Conservation (phyloP, 1,140 invertebrate species). For the Druon quercuslanigerum region DNA sequence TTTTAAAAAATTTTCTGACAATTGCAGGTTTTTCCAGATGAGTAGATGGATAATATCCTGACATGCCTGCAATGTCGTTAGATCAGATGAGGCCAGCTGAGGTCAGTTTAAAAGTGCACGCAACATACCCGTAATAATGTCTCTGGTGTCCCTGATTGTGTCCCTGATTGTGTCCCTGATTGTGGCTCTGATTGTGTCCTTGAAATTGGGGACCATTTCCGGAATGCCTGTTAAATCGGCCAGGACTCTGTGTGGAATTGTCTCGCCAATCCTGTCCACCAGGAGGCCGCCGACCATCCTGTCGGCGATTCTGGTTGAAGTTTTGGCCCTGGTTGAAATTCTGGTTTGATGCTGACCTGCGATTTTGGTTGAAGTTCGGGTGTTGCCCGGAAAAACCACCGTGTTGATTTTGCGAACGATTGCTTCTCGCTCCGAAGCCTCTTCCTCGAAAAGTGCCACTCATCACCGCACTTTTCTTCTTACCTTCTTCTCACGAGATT, state of each 20-base stretch:
- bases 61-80: too few species aligned
- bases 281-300: conserved; percentile 6
- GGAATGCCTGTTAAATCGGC: conserved; percentile 17
- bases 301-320: conserved; percentile 38
- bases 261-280: conserved; percentile 38
- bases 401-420: conserved; percentile 44
- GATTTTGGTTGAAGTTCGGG: conserved; percentile 40
- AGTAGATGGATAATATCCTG: too few species aligned
- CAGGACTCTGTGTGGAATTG: background rate
- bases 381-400: conserved; percentile 32
- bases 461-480: conserved; percentile 57
- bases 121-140: background rate
- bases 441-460: conserved; percentile 58
- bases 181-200: background rate
- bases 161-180: background rate
- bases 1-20: too few species aligned
- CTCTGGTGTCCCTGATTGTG: conserved; percentile 4
- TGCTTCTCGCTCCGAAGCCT: conserved; percentile 54
- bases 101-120: too few species aligned
- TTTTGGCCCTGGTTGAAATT: conserved; percentile 40
- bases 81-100: too few species aligned
- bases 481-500: background rate
- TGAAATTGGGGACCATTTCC: conserved; percentile 24
- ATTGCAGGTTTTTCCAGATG: too few species aligned
- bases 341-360: conserved; percentile 12